Percentiles rank a stretch among this genome's conserved stretches.
These are phyloP conservation scores for Drosophila gaucha DNA, from an alignment of 2,888 invertebrate genomes.

Conservation along the genomic window DNA sequence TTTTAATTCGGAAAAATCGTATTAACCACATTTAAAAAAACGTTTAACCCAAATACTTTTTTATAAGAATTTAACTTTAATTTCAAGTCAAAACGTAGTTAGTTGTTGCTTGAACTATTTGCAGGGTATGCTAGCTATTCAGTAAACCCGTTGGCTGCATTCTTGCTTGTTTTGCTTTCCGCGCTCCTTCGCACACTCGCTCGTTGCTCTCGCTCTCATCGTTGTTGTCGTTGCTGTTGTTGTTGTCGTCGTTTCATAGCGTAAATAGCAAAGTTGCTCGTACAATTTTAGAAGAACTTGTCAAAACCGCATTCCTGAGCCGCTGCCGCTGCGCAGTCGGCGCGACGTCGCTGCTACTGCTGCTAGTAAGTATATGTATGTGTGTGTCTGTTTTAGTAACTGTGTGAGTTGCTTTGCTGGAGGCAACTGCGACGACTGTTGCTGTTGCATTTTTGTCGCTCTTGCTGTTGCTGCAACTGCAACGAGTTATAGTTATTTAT, in stretches of 20 bases:
- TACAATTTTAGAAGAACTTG: conserved; percentile 84
- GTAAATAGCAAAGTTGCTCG: conserved; percentile 82
- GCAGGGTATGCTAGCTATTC: conserved; percentile 33
- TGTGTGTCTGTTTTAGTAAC: conserved; percentile 25
- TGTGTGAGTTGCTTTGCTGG: conserved; percentile 71
- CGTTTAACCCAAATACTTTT: too few species aligned
- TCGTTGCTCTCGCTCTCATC: conserved; percentile 33
- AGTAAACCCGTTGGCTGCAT: conserved; percentile 25
- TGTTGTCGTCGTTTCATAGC: conserved; percentile 76
- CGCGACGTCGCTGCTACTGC: conserved; percentile 20
- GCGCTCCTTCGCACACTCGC: conserved; percentile 77
- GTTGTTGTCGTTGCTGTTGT: conserved; percentile 38
- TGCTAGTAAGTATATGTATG: conserved; percentile 21
- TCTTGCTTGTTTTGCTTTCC: conserved; percentile 77
- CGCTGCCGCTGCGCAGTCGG: conserved; percentile 66
- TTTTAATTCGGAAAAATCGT: too few species aligned
- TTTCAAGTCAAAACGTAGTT: not conserved
- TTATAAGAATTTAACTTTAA: not conserved
- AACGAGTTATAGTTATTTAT: conserved; percentile 81
- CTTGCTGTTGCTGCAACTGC: conserved; percentile 67
- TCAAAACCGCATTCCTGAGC: conserved; percentile 83
- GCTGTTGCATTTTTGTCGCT: conserved; percentile 54
- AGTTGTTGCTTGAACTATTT: not conserved
- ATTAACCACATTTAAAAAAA: too few species aligned
- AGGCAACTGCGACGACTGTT: conserved; percentile 59